Evolutionary conservation across 53 echinoderm and acorn worm species (phyloP), one percentile per base, ranked within the genome.

Genomic region (Holothuria scabra): DNA sequence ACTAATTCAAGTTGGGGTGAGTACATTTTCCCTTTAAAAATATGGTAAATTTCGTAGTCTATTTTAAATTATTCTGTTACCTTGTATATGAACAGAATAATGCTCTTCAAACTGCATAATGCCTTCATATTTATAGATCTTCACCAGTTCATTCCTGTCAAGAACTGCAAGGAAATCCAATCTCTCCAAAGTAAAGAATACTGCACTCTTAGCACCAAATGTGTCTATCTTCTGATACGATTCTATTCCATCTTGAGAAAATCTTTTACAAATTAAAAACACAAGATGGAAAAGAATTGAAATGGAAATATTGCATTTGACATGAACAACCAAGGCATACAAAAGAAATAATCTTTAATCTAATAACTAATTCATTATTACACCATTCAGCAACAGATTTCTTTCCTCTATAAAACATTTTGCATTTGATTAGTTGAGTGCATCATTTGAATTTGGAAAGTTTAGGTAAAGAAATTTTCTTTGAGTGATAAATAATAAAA

Each of bases 101-200:
- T 89, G 44, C 49, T 87, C 71, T 24, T 87, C 80, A 85, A 92
- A 94, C 41, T 85, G 57, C 23, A 87, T 68, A 74, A 92, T 87
- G n/a, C 95, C 95, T 46, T 82, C 59, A 65, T 88, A 95, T 34
- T 91, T 89, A 87, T 93, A 95, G 56, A 95, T 76, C 20, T 78
- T 79, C 4, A 89, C 65, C 7, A 84, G 41, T 19, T 56, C 68
- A 63, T 81, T 87, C 24, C 70, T 62, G 65, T 95, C 89, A 13
- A 95, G 55, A 30, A 93, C 80, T 35, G 93, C 61, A 6, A 95
- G 66, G 58, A 90, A 95, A 66, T 84, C 85, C 70, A 87, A 79
- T 12, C 83, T 79, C 11, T 83, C 48, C 35, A 88, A 65, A 21
- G 14, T 80, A 58, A 84, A 87, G 49, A 79, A 92, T 9, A 48